Percentiles rank a stretch among this genome's conserved stretches.
Evolutionary conservation across 2,113 vertebrate genomes (phyloP).

Genomic region (Apteryx mantelli): DNA sequence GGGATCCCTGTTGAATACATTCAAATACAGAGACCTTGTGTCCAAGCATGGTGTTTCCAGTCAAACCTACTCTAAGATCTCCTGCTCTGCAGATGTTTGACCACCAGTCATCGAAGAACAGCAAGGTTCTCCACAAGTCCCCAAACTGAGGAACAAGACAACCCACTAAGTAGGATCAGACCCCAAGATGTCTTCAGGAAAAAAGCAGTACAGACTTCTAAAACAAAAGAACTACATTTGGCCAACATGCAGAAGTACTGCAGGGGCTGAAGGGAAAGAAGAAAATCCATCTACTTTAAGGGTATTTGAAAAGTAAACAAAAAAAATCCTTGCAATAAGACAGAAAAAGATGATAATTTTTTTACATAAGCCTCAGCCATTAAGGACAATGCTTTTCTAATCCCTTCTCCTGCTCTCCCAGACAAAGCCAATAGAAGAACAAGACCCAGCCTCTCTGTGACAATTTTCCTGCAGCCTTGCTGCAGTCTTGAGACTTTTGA

Average conservation of each 20-base stretch:
- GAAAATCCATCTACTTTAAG: background rate
- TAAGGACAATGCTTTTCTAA: background rate
- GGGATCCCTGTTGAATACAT: background rate
- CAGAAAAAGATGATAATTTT: background rate
- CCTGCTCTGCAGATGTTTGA: background rate
- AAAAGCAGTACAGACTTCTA: background rate
- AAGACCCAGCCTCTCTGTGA: background rate
- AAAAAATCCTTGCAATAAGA: background rate
- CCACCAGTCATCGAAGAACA: background rate
- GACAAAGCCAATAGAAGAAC: background rate
- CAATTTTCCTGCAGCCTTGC: background rate
- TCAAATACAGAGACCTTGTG: background rate
- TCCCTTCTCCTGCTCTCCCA: background rate
- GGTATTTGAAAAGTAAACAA: background rate
- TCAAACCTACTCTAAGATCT: background rate
- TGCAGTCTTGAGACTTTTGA: background rate
- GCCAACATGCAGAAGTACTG: background rate
- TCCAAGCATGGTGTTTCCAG: background rate
- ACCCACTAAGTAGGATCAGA: background rate
- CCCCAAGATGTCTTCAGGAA: background rate
- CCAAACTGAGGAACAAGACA: background rate
- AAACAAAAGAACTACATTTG: background rate
- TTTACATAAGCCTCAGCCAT: background rate
- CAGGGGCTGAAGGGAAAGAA: fast-evolving
- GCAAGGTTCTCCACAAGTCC: background rate